These are phyloP conservation scores for Oreohelix idahoensis DNA, from an alignment of 1,140 invertebrate genomes.

Conservation along the genomic window DNA sequence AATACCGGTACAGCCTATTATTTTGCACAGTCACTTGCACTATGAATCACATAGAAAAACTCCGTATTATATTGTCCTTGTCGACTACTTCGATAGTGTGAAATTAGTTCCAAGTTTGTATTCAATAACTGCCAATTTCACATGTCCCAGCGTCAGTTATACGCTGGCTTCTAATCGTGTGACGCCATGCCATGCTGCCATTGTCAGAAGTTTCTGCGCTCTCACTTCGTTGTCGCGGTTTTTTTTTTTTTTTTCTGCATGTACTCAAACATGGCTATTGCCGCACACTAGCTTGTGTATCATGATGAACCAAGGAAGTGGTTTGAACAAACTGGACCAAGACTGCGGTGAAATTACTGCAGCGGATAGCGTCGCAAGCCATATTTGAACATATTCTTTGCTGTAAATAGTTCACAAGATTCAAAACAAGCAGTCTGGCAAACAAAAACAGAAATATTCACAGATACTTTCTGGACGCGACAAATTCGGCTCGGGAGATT, in stretches of 20 bases:
- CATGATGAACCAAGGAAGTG: neutral
- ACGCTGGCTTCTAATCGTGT: neutral
- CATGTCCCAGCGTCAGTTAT: neutral
- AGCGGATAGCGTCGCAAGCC: neutral
- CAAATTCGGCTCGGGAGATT: neutral
- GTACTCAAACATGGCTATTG: no score
- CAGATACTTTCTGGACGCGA: neutral
- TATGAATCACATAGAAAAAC: neutral
- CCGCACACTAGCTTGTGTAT: neutral
- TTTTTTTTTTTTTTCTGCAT: neutral
- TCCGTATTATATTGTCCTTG: no score
- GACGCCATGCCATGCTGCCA: neutral
- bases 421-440: neutral
- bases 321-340: neutral
- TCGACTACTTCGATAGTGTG: no score
- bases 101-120: no score
- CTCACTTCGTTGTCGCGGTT: neutral
- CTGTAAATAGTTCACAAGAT: conserved; percentile 9
- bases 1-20: neutral
- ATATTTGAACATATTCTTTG: neutral
- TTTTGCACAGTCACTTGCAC: neutral
- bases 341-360: neutral
- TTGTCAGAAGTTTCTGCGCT: neutral
- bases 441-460: neutral
- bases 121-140: neutral